phyloP scores from a whole-genome alignment of 1,140 invertebrate species.

The Micrasema minimum region DNA sequence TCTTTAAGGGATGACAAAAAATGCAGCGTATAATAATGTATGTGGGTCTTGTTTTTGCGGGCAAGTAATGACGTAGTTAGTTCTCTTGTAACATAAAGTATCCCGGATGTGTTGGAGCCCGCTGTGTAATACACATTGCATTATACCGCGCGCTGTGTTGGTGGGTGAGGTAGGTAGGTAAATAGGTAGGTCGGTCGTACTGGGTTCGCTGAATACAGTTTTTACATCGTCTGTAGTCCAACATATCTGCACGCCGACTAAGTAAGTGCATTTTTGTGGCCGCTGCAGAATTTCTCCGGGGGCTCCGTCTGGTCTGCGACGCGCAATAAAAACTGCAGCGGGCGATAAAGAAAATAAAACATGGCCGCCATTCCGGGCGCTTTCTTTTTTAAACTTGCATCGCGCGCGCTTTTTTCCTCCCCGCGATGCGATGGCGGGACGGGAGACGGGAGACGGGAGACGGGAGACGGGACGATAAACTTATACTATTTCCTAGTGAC shows the following conservation, averaged over 20 bases:
- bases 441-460: not conserved
- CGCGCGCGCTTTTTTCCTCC: conserved; percentile 47
- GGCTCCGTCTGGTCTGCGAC: conserved; percentile 53
- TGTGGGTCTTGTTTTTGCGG: no score
- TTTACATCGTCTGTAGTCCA: conserved; percentile 45
- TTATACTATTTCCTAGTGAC: no score
- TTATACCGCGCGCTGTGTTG: no score
- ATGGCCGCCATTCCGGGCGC: conserved; percentile 48
- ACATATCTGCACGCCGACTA: conserved; percentile 20
- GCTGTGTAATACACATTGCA: no score
- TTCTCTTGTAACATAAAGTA: no score
- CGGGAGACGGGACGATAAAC: no score
- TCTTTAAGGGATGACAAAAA: no score
- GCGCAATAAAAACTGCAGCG: conserved; percentile 53
- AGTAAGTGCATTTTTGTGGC: conserved; percentile 15
- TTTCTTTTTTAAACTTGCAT: conserved; percentile 51
- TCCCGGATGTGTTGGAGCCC: no score
- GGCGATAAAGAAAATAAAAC: conserved; percentile 54
- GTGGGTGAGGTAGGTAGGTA: not conserved
- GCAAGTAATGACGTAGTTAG: no score
- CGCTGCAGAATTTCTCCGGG: conserved; percentile 36
- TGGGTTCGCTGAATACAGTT: conserved; percentile 44
- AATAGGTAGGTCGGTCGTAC: not conserved
- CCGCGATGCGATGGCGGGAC: not conserved
- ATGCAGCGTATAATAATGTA: no score